Percentiles rank a stretch among this genome's conserved stretches.
These are phyloP conservation scores for Agonopterix arenella DNA, from an alignment of 2,888 invertebrate genomes.

Conservation along the genomic window DNA sequence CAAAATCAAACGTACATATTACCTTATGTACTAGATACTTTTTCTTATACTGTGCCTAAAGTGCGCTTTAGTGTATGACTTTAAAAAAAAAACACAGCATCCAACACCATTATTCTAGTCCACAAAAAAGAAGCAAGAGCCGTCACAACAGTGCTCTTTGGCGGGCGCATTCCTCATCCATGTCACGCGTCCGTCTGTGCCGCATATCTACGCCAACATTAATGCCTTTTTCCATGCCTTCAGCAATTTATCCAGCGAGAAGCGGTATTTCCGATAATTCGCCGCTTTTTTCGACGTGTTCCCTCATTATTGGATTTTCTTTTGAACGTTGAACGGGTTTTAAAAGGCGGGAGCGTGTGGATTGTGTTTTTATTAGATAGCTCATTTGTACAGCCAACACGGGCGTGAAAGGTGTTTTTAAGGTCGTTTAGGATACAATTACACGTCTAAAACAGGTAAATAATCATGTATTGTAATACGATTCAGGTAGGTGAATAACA, in stretches of 20 bases:
- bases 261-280: conserved; percentile 11
- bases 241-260: conserved; percentile 4
- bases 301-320: conserved; percentile 15
- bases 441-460: too few species aligned
- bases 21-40: too few species aligned
- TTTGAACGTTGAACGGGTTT: conserved; percentile 10
- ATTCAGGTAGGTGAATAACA: too few species aligned
- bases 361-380: not conserved
- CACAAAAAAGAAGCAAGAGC: not conserved
- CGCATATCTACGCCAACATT: conserved; percentile 11
- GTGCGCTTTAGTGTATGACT: not conserved
- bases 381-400: not conserved
- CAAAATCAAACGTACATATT: too few species aligned
- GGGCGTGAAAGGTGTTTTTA: too few species aligned
- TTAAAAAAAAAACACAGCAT: not conserved
- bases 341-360: conserved; percentile 4
- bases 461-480: too few species aligned
- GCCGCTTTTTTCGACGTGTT: conserved; percentile 11
- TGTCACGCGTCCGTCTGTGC: conserved; percentile 10
- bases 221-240: conserved; percentile 13
- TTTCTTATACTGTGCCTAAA: too few species aligned
- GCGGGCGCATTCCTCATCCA: conserved; percentile 8
- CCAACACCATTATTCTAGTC: too few species aligned
- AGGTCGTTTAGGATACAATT: too few species aligned
- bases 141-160: not conserved